Base-by-base conservation (phyloP, 64 coral and sea anemone species). In the Cladopsammia gracilis region DNA sequence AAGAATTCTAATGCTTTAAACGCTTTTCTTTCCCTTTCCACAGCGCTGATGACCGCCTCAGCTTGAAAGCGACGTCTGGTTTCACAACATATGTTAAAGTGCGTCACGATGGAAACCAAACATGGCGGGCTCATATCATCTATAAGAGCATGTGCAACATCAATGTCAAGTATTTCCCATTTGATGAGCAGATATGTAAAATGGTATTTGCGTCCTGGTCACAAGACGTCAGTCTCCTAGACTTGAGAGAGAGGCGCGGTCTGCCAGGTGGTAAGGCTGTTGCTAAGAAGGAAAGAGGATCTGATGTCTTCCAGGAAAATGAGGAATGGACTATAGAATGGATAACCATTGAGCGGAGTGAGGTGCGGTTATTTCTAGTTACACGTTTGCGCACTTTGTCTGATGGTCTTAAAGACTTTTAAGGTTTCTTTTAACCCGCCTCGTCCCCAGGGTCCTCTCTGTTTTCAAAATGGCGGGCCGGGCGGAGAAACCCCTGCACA, bases 141-240 rank as follows among this genome's bases (percentile, higher is more conserved):
- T 94, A 94, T 25, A 90, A 91, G 75, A 98, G 92, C 82, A 98
- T 98, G 75, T 98, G 96, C 74, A 67, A 83, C 23, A 88, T 98
- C 9, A 93, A 98, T n/a, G 93, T 98, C 60, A 94, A 90, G 48
- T 94, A 88, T 60, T 98, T 98, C 50, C 96, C 96, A 0, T 98
- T 98, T 46, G 96, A 98, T 69, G 96, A 98, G 19, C 96, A 98
- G 60, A 77, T 80, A 6, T 98, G 96, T 68, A 58, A 42, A 7
- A 58, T 98, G 49, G 93, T 91, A 18, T 98, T 98, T 67, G 96
- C 92, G 15, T 98, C 96, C 4, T 98, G 96, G 96, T 94, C 92
- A 16, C 81, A 75, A 77, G 91, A 93, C 47, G 85, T 86, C 43
- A 93, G 57, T 44, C n/a, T 24, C 14, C 71, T 93, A 4, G 74